Evolutionary conservation across 2,797 vertebrate genomes (phyloP), one percentile per base, ranked within the genome.

Genomic region (Melopsittacus undulatus): DNA sequence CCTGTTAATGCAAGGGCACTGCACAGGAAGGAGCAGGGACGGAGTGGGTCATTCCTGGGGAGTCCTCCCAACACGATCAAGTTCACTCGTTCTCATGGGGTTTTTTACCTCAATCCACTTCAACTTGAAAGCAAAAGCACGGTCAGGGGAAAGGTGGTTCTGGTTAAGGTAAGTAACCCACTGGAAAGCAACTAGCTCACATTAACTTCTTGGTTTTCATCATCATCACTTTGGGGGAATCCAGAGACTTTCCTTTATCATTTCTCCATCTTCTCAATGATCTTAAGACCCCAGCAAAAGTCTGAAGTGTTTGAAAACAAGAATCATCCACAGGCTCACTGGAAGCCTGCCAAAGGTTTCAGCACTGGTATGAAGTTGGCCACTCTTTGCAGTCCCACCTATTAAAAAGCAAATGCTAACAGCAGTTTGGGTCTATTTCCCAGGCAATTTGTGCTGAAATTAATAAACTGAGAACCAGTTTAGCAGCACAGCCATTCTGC

Each of bases 91-190:
- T 69, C 73, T 38, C 11, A 0, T 3, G 23, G 2, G 13, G 13
- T 45, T 1, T 1, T 85, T 78, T 18, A 56, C 18, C 19, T 19
- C 32, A 49, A 30, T 16, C 5, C 9, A 23, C 20, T 59, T 59
- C 7, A 11, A 63, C 18, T 32, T 38, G 20, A 32, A 64, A 66
- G 16, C 2, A 69, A 68, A 62, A 11, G 1, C 48, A 13, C 0
- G 0, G 27, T 1, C 48, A 73, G 30, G n/a, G 42, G 30, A 38
- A 83, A 89, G 30, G 16, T 26, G 81, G 30, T 14, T 78, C 70
- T 72, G 66, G 11, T 30, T 0, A 32, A 0, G 0, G 30, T 16
- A 9, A 70, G 34, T 3, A n/a, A 64, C 9, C n/a, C 75, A 9
- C 38, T 21, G n/a, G 42, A 22, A 72, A 62, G 73, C 19, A 77